Conservation (phyloP, 2,113 vertebrate species). For the Dermatemys mawii region DNA sequence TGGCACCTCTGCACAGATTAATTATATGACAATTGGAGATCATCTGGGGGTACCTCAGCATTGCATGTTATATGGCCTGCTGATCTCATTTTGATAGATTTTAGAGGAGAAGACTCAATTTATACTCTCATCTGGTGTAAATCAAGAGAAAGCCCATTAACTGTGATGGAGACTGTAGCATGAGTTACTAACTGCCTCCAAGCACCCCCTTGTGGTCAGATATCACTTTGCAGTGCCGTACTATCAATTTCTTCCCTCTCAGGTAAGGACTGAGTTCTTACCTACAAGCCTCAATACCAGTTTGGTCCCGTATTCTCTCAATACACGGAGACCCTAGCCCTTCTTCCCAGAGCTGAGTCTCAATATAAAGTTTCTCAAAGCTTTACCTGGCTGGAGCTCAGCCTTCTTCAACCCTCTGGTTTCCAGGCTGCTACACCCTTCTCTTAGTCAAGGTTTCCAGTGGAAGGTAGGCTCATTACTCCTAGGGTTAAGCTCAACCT, state of each 20-base stretch:
- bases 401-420: background rate
- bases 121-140: background rate
- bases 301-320: background rate
- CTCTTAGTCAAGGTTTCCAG: background rate
- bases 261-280: background rate
- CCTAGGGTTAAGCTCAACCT: background rate
- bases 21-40: background rate
- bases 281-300: background rate
- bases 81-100: background rate
- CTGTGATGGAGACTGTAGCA: background rate
- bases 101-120: background rate
- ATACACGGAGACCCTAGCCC: background rate
- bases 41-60: background rate
- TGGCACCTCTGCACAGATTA: background rate
- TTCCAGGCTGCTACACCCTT: background rate
- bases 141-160: background rate
- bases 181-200: background rate
- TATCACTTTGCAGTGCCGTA: background rate
- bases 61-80: background rate
- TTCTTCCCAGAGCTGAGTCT: background rate
- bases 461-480: background rate
- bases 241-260: background rate
- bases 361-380: background rate
- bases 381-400: background rate
- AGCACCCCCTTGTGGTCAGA: background rate